These are phyloP conservation scores for Aspiorhynchus laticeps DNA, from an alignment of 2,113 vertebrate genomes.

Conservation along the genomic window DNA sequence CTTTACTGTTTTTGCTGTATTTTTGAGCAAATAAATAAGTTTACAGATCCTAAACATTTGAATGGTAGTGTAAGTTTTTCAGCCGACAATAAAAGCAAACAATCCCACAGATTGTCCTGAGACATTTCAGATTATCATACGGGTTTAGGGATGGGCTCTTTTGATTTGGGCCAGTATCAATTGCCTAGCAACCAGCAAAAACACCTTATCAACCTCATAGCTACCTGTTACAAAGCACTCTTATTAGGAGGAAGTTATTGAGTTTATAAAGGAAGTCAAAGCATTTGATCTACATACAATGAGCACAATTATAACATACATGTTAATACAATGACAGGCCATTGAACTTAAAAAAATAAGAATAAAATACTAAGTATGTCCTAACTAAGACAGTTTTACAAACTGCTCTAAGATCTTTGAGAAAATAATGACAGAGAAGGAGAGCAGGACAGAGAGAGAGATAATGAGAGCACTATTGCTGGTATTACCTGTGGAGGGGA, in stretches of 20 bases:
- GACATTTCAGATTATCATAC: not conserved
- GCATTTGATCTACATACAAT: not conserved
- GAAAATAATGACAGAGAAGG: not conserved
- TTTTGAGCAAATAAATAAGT: not conserved
- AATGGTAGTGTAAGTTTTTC: not conserved
- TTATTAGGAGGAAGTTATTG: slow-evolving; percentile 15
- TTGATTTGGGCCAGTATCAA: not conserved
- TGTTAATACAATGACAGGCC: not conserved
- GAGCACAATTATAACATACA: not conserved
- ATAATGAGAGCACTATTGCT: slow-evolving; percentile 15
- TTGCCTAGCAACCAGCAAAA: slow-evolving; percentile 4
- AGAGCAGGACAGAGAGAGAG: slow-evolving; percentile 6
- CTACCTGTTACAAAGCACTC: not conserved
- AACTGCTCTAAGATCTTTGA: not conserved
- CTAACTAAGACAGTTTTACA: not conserved
- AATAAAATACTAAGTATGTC: not conserved
- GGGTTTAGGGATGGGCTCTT: not conserved
- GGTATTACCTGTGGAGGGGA: slow-evolving; percentile 53
- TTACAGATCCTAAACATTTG: not conserved
- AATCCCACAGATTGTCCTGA: not conserved
- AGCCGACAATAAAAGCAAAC: not conserved
- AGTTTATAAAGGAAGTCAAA: slow-evolving; percentile 29
- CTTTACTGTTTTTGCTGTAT: not conserved
- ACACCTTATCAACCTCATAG: slow-evolving; percentile 11
- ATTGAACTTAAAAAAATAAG: not conserved